Percentiles rank a stretch among this genome's conserved stretches.
Evolutionary conservation across 1,140 invertebrate genomes (phyloP).

Genomic region (Rhynchophorus ferrugineus): DNA sequence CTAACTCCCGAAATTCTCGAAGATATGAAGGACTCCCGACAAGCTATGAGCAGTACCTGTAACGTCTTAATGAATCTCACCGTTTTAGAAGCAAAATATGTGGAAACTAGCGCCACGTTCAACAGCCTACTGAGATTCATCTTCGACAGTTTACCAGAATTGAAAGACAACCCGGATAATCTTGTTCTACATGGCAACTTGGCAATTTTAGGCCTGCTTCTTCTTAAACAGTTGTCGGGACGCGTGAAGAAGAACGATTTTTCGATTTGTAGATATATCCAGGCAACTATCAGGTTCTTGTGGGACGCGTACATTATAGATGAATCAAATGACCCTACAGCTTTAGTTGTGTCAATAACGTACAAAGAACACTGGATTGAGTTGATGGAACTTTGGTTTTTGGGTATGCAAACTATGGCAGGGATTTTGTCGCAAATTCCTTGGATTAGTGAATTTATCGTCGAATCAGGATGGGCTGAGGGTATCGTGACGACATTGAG

Average conservation of each 20-base stretch:
- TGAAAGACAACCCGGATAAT: slow-evolving; percentile 76
- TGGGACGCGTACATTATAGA: slow-evolving; percentile 89
- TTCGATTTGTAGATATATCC: slow-evolving; percentile 79
- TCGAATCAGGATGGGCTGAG: slow-evolving; percentile 87
- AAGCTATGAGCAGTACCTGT: slow-evolving; percentile 78
- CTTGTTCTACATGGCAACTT: slow-evolving; percentile 78
- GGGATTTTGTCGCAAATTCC: slow-evolving; percentile 69
- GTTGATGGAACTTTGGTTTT: slow-evolving; percentile 84
- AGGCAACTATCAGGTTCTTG: slow-evolving; percentile 78
- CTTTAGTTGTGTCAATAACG: slow-evolving; percentile 71
- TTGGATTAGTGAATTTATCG: slow-evolving; percentile 83
- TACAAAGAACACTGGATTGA: slow-evolving; percentile 86
- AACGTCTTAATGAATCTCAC: slow-evolving; percentile 90
- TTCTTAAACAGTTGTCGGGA: slow-evolving; percentile 75
- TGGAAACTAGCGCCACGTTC: slow-evolving; percentile 68
- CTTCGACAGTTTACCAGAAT: slow-evolving; percentile 75
- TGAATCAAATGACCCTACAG: slow-evolving; percentile 72
- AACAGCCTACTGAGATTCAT: slow-evolving; percentile 76
- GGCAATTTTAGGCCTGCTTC: slow-evolving; percentile 70
- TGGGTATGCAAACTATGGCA: slow-evolving; percentile 87
- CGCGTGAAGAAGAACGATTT: slow-evolving; percentile 79
- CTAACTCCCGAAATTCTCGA: slow-evolving; percentile 63
- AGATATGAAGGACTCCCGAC: slow-evolving; percentile 73
- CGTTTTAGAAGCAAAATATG: slow-evolving; percentile 74
- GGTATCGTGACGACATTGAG: slow-evolving; percentile 73